Base-by-base conservation (phyloP, 1,140 invertebrate species). In the Liolophura sinensis region DNA sequence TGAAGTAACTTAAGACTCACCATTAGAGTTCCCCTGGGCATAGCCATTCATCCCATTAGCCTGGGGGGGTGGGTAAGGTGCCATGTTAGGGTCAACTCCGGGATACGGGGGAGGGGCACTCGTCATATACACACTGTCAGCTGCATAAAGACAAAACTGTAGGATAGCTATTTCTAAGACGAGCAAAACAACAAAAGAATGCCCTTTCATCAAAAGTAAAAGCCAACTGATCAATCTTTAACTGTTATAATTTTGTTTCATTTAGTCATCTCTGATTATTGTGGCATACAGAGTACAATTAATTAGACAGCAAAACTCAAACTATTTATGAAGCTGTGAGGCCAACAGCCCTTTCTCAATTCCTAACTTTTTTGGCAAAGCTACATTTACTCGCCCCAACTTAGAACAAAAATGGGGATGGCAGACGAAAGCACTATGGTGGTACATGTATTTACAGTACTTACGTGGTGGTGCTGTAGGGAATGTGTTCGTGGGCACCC, bases 41-140 rank as follows among this genome's bases (percentile, higher is more conserved):
- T 40, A 40, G 27, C 25, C 24, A 15, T 24, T 22, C 22, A 62
- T 62, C 1, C n/a, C n/a, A 48, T 47, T 49, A 50, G 20, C n/a
- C 31, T 64, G 12, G 40, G n/a, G 20, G 9, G 20, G n/a, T 11
- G 74, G 69, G 46, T 75, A 71, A 6, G 64, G 67, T 1, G 72
- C 60, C 59, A 71, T 27, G 67, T 71, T 75, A 1, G 80, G 79
- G 54, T 81, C 79, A 71, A 97, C 91, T 54, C 95, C 95, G 55
- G 95, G 94, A 86, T 98, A 98, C 0, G 96, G 95, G 63, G 95
- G 95, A n/a, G 96, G 95, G 78, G 90, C 92, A 77, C 94, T 92
- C 12, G 91, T 93, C 88, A 95, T 93, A 77, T 90, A 98, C 6
- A 98, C 94, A 54, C 90, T 90, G 80, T 94, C 92, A 48, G 91